These are phyloP conservation scores for Alviniconcha marisindica DNA, from an alignment of 1,140 invertebrate species.

Conservation along the genomic window DNA sequence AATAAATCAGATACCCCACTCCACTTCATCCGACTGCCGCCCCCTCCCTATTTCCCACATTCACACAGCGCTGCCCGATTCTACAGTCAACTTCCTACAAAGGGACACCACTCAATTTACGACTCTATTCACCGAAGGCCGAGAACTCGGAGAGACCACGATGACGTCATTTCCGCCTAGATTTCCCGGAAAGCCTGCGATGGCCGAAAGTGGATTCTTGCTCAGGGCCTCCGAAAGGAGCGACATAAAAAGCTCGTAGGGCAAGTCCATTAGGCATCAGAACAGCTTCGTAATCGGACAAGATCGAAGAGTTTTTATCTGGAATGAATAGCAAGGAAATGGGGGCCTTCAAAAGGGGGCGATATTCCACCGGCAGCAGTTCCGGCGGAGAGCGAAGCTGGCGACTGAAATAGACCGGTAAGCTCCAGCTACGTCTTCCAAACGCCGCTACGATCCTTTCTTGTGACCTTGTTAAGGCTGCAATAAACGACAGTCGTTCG, in stretches of 20 bases:
- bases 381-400: neutral
- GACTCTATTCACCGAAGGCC: neutral
- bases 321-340: neutral
- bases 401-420: neutral
- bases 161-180: constrained; percentile 11
- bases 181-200: neutral
- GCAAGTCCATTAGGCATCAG: neutral
- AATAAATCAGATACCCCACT: too few species aligned
- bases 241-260: neutral
- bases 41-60: too few species aligned
- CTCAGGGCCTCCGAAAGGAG: neutral
- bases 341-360: neutral
- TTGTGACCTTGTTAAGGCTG: too few species aligned
- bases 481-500: too few species aligned
- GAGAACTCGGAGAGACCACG: neutral
- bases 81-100: too few species aligned
- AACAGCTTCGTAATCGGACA: neutral
- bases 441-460: too few species aligned
- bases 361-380: neutral
- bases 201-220: neutral
- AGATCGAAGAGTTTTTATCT: constrained; percentile 10
- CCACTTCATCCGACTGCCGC: too few species aligned
- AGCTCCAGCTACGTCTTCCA: too few species aligned
- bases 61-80: too few species aligned
- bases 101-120: constrained; percentile 9